phyloP scores from a whole-genome alignment of 2,113 vertebrate genomes.

The Agapornis roseicollis region DNA sequence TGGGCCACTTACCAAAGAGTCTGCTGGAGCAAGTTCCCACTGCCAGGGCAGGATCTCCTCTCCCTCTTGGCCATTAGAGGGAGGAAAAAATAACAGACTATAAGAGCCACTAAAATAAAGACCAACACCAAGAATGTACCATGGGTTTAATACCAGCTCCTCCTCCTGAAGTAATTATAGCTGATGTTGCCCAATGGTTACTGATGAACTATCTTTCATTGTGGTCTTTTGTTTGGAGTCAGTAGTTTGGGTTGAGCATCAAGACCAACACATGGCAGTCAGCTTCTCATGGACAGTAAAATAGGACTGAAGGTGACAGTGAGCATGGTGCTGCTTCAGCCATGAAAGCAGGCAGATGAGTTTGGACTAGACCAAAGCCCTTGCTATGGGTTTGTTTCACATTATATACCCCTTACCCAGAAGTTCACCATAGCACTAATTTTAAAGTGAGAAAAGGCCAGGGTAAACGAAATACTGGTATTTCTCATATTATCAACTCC shows the following conservation, averaged over 20 bases:
- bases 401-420: constrained; percentile 16
- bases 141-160: constrained; percentile 68
- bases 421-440: not conserved
- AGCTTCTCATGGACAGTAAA: not conserved
- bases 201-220: constrained; percentile 30
- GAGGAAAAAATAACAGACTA: constrained; percentile 67
- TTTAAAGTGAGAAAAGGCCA: constrained; percentile 18
- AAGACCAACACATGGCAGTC: not conserved
- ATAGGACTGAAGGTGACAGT: constrained; percentile 24
- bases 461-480: not conserved
- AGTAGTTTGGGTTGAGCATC: constrained; percentile 21
- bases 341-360: not conserved
- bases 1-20: constrained; percentile 62
- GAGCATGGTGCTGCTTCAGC: not conserved
- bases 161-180: constrained; percentile 56
- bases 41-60: constrained; percentile 64
- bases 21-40: constrained; percentile 54
- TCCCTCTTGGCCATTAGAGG: constrained; percentile 67
- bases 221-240: constrained; percentile 24
- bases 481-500: constrained; percentile 5
- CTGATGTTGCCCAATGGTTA: constrained; percentile 47
- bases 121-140: constrained; percentile 67
- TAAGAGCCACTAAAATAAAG: constrained; percentile 68
- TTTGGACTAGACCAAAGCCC: constrained; percentile 5
- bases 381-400: not conserved